These are phyloP conservation scores for Capricornis sumatraensis DNA, from an alignment of 2,113 vertebrate species.

Conservation along the genomic window DNA sequence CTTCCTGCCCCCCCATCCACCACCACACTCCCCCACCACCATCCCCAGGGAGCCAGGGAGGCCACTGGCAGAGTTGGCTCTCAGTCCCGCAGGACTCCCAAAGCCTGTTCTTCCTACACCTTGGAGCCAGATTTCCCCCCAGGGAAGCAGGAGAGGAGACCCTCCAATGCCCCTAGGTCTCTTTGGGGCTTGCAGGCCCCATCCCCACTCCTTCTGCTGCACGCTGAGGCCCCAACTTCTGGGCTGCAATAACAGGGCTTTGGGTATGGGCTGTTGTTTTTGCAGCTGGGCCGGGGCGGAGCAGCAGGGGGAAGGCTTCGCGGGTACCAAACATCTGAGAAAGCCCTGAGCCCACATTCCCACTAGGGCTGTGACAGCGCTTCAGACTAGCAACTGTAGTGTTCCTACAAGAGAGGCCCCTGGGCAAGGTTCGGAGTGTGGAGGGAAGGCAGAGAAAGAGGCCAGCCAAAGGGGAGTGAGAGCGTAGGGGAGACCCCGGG, in stretches of 20 bases:
- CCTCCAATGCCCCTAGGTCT: not conserved
- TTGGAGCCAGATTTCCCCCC: not conserved
- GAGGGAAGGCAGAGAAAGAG: not conserved
- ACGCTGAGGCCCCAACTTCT: not conserved
- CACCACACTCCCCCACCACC: not conserved
- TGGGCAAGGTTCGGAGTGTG: not conserved
- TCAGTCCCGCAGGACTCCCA: not conserved
- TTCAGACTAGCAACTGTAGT: not conserved
- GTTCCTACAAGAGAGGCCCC: constrained; percentile 3
- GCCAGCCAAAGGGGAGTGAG: not conserved
- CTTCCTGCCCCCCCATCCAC: constrained; percentile 32
- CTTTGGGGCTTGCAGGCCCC: not conserved
- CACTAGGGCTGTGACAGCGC: constrained; percentile 16
- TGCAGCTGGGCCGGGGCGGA: constrained; percentile 71
- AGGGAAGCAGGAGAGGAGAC: not conserved
- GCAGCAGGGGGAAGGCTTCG: constrained; percentile 50
- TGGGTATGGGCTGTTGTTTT: constrained; percentile 70
- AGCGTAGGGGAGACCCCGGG: not conserved
- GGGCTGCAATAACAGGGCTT: constrained; percentile 42
- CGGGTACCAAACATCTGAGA: constrained; percentile 60
- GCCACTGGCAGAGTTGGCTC: constrained; percentile 31
- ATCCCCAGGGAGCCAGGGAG: constrained; percentile 49
- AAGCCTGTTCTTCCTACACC: not conserved
- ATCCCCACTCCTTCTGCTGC: not conserved
- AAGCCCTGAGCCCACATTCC: constrained; percentile 61